phyloP scores from a whole-genome alignment of 2,888 invertebrate genomes.

The Orthonevra nobilis region DNA sequence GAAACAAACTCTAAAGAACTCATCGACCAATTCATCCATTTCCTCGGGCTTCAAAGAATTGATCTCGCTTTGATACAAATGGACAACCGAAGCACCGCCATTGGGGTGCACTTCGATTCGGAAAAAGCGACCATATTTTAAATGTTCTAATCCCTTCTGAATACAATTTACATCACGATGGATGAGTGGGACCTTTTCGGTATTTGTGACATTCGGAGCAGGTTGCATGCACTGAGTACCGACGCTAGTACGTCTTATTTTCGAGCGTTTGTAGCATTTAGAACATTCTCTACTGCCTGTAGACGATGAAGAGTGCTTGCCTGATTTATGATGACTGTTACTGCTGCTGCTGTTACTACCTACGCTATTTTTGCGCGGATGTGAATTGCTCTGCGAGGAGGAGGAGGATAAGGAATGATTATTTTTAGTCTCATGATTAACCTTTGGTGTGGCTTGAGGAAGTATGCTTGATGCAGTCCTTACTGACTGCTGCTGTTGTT shows the following conservation, averaged over 20 bases:
- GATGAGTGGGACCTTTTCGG: conserved; percentile 15
- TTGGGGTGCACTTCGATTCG: conserved; percentile 96
- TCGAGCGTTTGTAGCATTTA: conserved; percentile 86
- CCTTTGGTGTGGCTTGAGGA: conserved; percentile 53
- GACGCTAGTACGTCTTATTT: conserved; percentile 86
- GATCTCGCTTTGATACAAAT: conserved; percentile 95
- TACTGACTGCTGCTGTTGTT: conserved; percentile 27
- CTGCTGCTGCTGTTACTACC: conserved; percentile 63
- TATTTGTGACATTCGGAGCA: conserved; percentile 71
- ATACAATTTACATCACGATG: conserved; percentile 68
- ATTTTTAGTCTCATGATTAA: conserved; percentile 62
- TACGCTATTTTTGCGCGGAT: conserved; percentile 68
- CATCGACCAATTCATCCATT: conserved; percentile 89
- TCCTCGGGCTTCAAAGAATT: conserved; percentile 86
- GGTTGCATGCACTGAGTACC: conserved; percentile 85
- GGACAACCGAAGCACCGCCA: conserved; percentile 95
- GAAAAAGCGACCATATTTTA: conserved; percentile 88
- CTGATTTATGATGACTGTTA: conserved; percentile 71
- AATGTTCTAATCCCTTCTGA: conserved; percentile 77
- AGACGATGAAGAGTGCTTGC: conserved; percentile 73
- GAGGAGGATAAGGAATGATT: conserved; percentile 73
- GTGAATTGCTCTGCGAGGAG: conserved; percentile 71
- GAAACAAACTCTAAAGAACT: conserved; percentile 94
- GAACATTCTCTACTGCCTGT: conserved; percentile 81
- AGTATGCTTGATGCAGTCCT: conserved; percentile 30